Percentiles rank a stretch among this genome's conserved stretches.
phyloP scores from a whole-genome alignment of 1,140 invertebrate species.

The Tachypleus tridentatus region DNA sequence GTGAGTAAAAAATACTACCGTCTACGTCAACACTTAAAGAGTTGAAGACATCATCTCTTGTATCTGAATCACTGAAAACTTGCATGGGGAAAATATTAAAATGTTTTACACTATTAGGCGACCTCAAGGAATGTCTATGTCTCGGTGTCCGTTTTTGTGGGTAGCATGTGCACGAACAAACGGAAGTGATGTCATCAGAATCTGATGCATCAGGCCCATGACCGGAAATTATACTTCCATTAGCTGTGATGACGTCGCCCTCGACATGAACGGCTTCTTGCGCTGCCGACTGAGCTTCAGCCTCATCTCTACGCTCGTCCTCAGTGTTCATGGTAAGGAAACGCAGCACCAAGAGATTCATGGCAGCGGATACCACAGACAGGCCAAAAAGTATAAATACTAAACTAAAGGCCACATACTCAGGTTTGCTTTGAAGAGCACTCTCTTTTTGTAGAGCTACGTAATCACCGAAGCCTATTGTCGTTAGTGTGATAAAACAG shows the following conservation, averaged over 20 bases:
- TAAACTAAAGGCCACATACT: conserved; percentile 95
- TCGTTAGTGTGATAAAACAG: conserved; percentile 95
- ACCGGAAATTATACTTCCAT: conserved; percentile 48
- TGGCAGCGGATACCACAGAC: conserved; percentile 94
- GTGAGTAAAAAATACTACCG: conserved; percentile 22
- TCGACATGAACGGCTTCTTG: conserved; percentile 69
- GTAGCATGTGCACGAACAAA: conserved; percentile 17
- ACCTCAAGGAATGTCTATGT: conserved; percentile 49
- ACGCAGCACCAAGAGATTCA: conserved; percentile 93
- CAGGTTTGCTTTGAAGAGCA: conserved; percentile 86
- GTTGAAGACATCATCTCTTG: conserved; percentile 26
- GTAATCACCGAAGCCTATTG: conserved; percentile 63
- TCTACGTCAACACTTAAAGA: conserved; percentile 25
- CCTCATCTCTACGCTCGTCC: conserved; percentile 93
- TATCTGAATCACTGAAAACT: conserved; percentile 33
- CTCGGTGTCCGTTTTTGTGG: conserved; percentile 29
- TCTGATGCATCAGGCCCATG: conserved; percentile 17
- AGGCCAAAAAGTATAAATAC: conserved; percentile 99
- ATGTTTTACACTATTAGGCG: conserved; percentile 53
- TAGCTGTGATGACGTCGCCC: conserved; percentile 76
- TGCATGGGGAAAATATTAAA: conserved; percentile 54
- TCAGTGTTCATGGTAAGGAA: conserved; percentile 98
- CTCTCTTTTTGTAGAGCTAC: conserved; percentile 63
- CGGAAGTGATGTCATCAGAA: conserved; percentile 8
- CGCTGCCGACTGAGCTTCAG: conserved; percentile 55